A percentile compares a stretch with the other conserved stretches of the same genome.
These are phyloP conservation scores for Rhabditoides inermis DNA, from an alignment of 2,888 invertebrate genomes.

Conservation along the genomic window DNA sequence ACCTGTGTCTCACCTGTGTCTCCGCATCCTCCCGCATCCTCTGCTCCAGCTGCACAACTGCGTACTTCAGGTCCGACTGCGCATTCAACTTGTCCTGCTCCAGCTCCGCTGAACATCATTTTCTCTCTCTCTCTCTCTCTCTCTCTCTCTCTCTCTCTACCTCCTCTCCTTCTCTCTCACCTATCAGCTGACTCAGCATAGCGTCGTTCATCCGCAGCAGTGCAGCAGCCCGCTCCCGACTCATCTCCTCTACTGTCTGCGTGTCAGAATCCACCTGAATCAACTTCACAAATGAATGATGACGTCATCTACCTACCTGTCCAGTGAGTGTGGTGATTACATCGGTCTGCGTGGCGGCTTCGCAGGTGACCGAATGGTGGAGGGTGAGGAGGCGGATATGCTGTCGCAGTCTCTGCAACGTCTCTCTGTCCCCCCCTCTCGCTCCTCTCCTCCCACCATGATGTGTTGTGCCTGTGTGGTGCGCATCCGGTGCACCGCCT, in stretches of 20 bases:
- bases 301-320: too few species aligned
- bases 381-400: too few species aligned
- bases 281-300: too few species aligned
- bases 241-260: constrained; percentile 35
- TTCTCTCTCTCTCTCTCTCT: constrained; percentile 1
- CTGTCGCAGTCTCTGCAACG: too few species aligned
- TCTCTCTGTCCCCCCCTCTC: too few species aligned
- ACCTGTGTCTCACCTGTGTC: constrained; percentile 13
- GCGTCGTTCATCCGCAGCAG: too few species aligned
- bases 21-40: constrained; percentile 37
- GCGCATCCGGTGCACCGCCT: constrained; percentile 26
- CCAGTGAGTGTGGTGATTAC: too few species aligned
- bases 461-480: constrained; percentile 30
- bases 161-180: neutral
- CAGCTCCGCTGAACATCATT: too few species aligned
- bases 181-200: too few species aligned
- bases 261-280: neutral
- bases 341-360: too few species aligned
- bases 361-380: too few species aligned
- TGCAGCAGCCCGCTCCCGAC: constrained; percentile 17
- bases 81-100: constrained; percentile 38
- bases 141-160: neutral
- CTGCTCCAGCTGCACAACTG: constrained; percentile 40
- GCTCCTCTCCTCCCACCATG: constrained; percentile 15
- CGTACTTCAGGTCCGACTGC: constrained; percentile 39